Evolutionary conservation across 64 coral and sea anemone species (phyloP), one percentile per base, ranked within the genome.

Genomic region (Trachythela sp.): DNA sequence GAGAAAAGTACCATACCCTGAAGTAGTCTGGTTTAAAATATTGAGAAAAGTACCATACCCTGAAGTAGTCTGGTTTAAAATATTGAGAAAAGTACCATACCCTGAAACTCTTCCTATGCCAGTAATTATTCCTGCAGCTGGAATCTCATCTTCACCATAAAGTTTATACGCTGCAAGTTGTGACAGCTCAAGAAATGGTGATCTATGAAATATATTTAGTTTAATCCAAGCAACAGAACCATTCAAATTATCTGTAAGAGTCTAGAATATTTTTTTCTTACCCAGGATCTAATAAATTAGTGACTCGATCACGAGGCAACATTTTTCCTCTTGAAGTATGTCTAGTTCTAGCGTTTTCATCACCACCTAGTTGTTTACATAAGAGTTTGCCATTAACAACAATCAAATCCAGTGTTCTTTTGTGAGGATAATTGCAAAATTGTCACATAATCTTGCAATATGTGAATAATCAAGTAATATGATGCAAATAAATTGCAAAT

Each of bases 71-170:
- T 45, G 11, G 42, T 45, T n/a, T 52, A 15, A 49, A 52, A n/a
- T 64, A 0, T 64, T 20, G 56, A 5, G 5, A 64, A 8, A 8
- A 64, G 26, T n/a, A 86, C 89, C 54, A 36, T n/a, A 99, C 96
- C 96, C 96, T 76, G 91, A 94, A 17, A 99, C 91, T 41, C 93
- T 64, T 36, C 96, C 96, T 87, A 99, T 99, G 13, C 96, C 96
- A 77, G 96, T 99, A 22, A 99, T 99, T 10, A 99, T 99, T 4
- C 96, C 96, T 14, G 70, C 96, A 36, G 96, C 89, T 84, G 96
- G 96, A 0, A 99, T 91, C 27, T 94, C 93, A 90, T 99, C 96
- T 27, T 87, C 72, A 9, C 87, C 93, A 91, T 99, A 99, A 40
- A 99, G 89, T 70, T 93, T 87, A 68, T 99, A 89, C 27, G 90